A percentile compares a stretch with the other conserved stretches of the same genome.
phyloP scores from a whole-genome alignment of 2,113 vertebrate species.

The Leucopsar rothschildi region DNA sequence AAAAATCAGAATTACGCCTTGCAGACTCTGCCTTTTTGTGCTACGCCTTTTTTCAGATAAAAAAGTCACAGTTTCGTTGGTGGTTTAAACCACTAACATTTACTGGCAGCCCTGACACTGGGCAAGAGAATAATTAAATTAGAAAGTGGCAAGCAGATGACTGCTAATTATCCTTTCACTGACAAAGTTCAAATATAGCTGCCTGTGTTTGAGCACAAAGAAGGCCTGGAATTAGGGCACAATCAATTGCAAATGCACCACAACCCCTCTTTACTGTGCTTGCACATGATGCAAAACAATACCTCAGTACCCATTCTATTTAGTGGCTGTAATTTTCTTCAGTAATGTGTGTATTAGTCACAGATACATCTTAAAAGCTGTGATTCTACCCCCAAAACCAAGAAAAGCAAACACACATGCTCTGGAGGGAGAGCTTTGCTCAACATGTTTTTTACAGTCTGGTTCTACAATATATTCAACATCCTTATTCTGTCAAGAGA shows the following conservation, averaged over 20 bases:
- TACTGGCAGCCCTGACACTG: neutral
- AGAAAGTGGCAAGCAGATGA: neutral
- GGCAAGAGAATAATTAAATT: neutral
- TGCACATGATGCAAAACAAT: neutral
- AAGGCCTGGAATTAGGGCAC: neutral
- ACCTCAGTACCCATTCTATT: neutral
- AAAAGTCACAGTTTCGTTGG: neutral
- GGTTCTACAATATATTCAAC: neutral
- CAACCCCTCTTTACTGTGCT: neutral
- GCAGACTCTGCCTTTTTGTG: neutral
- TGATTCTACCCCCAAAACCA: neutral
- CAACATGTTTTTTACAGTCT: neutral
- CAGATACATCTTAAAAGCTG: neutral
- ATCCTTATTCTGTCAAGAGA: neutral
- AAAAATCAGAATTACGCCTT: neutral
- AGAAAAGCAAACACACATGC: neutral
- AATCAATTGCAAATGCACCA: neutral
- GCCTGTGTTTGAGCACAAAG: constrained; percentile 5
- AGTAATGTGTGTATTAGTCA: neutral
- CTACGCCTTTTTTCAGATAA: neutral
- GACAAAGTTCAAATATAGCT: neutral
- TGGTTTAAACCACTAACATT: neutral
- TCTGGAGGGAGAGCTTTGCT: neutral
- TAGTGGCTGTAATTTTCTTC: neutral
- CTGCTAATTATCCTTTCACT: constrained; percentile 20